Percentiles rank a stretch among this genome's conserved stretches.
These are phyloP conservation scores for Drosophila putrida DNA, from an alignment of 2,888 invertebrate species.

Conservation along the genomic window DNA sequence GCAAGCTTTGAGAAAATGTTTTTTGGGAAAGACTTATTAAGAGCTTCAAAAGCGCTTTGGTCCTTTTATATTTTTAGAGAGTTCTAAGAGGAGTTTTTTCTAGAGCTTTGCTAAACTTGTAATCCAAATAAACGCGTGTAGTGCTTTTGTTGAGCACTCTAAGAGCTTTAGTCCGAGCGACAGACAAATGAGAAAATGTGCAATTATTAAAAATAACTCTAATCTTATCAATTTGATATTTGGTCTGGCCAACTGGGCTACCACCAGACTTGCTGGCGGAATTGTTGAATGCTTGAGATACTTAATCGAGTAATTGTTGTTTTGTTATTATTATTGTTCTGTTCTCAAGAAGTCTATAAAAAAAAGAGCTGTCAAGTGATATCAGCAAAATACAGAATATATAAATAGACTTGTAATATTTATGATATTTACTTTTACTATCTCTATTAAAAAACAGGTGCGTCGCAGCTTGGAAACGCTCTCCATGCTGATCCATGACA, in stretches of 20 bases:
- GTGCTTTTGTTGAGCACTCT: neutral
- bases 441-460: slow-evolving; percentile 86
- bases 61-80: neutral
- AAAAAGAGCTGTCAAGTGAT: slow-evolving; percentile 13
- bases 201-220: neutral
- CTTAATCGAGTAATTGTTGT: slow-evolving; percentile 10
- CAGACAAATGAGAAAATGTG: neutral
- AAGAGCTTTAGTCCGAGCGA: neutral
- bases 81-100: neutral
- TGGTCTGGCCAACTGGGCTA: neutral
- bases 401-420: neutral
- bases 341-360: slow-evolving; percentile 2
- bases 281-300: slow-evolving; percentile 9
- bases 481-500: slow-evolving; percentile 88
- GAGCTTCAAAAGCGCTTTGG: too few species aligned
- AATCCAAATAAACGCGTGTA: too few species aligned
- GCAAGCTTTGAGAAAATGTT: too few species aligned
- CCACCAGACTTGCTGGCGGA: neutral
- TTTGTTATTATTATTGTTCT: neutral
- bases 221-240: slow-evolving; percentile 41
- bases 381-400: slow-evolving; percentile 12
- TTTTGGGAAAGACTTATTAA: too few species aligned
- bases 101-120: too few species aligned
- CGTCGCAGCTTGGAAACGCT: slow-evolving; percentile 92
- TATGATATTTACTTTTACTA: slow-evolving; percentile 19